Base-by-base conservation (phyloP, 2,888 invertebrate species). In the Horisme vitalbata region DNA sequence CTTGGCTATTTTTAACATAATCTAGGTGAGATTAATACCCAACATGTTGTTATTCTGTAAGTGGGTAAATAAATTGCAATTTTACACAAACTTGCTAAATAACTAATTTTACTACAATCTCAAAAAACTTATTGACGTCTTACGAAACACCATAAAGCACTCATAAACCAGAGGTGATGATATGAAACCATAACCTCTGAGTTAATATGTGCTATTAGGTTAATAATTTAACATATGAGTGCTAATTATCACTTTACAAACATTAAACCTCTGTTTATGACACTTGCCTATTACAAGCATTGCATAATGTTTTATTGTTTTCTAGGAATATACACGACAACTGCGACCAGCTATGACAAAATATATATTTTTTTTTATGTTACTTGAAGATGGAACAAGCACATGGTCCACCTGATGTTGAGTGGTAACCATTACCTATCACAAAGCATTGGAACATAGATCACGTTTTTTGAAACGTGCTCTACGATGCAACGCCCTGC, bases 191-290 rank as follows among this genome's bases (percentile, higher is more conserved):
- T 59, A 59, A 59, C 59, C 59, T 56, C 49, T 54, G 41, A n/a
- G 51, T 38, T 45, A 49, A 57, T 62, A 58, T 53, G 56, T 61
- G 63, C 62, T 62, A 67, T 60, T 62, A 56, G 63, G 62, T 37
- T 62, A 62, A 67, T 59, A 53, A 65, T 65, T 60, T 73, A 53
- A 59, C 72, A 70, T 63, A 41, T 45, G 45, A 30, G 50, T 60
- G 68, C 47, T 75, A 75, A 74, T 71, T 65, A 56, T 47, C 50
- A 52, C 47, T 55, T 52, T 52, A 49, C 51, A 45, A 53, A 53
- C 51, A 50, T 34, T 59, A 51, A 55, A 33, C 26, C 32, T 4
- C 38, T 36, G 46, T 60, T 59, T 54, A 48, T 37, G 34, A 47
- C 15, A 45, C 39, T 7, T 41, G 26, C 43, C 36, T 43, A 50